Conservation (phyloP, 2,888 invertebrate genomes). For the Ecliptopera silaceata region DNA sequence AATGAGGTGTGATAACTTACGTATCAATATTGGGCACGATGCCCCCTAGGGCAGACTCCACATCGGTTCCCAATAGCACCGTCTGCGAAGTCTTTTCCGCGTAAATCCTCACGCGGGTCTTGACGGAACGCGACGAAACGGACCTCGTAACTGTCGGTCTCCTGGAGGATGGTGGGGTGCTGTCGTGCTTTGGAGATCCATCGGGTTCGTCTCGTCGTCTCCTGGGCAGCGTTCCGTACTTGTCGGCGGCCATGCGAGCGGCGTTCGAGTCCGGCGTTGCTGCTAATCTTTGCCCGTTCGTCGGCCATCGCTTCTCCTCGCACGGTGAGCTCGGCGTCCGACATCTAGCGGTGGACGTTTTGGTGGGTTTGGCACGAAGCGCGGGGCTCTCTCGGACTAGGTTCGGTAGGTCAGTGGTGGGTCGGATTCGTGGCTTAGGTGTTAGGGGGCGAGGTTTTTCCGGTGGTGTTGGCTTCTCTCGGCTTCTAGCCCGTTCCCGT, state of each 20-base stretch:
- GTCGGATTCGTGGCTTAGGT: conserved; percentile 75
- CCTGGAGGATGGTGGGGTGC: conserved; percentile 62
- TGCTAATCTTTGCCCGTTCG: conserved; percentile 70
- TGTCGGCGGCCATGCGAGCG: conserved; percentile 83
- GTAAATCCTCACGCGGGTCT: conserved; percentile 86
- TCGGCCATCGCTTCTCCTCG: conserved; percentile 89
- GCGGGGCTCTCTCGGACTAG: conserved; percentile 77
- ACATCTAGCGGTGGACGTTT: conserved; percentile 83
- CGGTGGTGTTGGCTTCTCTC: conserved; percentile 81
- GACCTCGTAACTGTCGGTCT: conserved; percentile 71
- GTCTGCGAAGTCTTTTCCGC: conserved; percentile 92
- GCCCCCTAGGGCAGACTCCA: conserved; percentile 88
- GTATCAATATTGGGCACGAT: conserved; percentile 74
- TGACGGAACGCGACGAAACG: conserved; percentile 65
- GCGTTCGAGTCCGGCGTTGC: conserved; percentile 60
- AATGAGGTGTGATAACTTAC: conserved; percentile 44
- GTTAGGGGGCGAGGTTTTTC: conserved; percentile 75
- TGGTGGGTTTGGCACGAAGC: conserved; percentile 73
- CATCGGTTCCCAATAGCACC: conserved; percentile 87
- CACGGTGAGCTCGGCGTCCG: conserved; percentile 85
- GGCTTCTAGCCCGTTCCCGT: conserved; percentile 83
- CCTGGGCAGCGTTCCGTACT: conserved; percentile 91
- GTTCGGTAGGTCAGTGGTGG: conserved; percentile 80
- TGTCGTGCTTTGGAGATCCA: conserved; percentile 75
- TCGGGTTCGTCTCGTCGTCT: conserved; percentile 86